Conservation (phyloP, 2,797 vertebrate species). For the Acestrorhynchus altus region DNA sequence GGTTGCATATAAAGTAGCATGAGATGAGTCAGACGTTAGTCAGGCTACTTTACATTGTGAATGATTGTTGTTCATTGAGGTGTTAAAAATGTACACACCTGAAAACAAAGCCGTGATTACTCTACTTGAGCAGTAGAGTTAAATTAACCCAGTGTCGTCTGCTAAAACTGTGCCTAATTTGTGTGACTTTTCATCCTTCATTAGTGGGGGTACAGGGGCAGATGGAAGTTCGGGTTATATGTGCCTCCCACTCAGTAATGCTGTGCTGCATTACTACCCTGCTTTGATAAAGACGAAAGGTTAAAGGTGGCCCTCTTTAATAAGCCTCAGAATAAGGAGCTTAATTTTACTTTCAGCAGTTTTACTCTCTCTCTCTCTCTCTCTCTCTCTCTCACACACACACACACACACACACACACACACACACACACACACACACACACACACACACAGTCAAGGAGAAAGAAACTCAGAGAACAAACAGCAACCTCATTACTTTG, state of each 20-base stretch:
- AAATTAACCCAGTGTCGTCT: not conserved
- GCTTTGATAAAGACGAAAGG: slow-evolving; percentile 96
- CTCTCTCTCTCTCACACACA: slow-evolving; percentile 39
- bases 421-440: too few species aligned
- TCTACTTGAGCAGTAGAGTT: too few species aligned
- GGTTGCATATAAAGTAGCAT: too few species aligned
- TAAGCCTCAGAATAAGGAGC: slow-evolving; percentile 88
- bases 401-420: too few species aligned
- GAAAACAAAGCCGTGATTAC: too few species aligned
- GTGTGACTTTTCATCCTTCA: slow-evolving; percentile 94
- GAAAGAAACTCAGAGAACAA: too few species aligned
- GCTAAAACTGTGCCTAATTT: slow-evolving; percentile 34
- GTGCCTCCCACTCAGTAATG: slow-evolving; percentile 79
- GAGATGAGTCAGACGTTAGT: too few species aligned
- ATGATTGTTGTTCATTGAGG: too few species aligned
- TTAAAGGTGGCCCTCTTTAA: slow-evolving; percentile 95
- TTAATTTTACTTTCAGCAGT: slow-evolving; percentile 61
- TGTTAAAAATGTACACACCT: too few species aligned
- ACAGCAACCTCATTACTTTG: too few species aligned
- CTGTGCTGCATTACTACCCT: slow-evolving; percentile 89
- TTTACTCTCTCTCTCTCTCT: slow-evolving; percentile 21
- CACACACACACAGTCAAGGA: too few species aligned
- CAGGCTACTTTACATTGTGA: too few species aligned
- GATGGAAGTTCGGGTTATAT: slow-evolving; percentile 86
- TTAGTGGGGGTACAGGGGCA: slow-evolving; percentile 75